Evolutionary conservation across 1,140 invertebrate genomes (phyloP), one percentile per base, ranked within the genome.

Genomic region (Drosophila virilis): DNA sequence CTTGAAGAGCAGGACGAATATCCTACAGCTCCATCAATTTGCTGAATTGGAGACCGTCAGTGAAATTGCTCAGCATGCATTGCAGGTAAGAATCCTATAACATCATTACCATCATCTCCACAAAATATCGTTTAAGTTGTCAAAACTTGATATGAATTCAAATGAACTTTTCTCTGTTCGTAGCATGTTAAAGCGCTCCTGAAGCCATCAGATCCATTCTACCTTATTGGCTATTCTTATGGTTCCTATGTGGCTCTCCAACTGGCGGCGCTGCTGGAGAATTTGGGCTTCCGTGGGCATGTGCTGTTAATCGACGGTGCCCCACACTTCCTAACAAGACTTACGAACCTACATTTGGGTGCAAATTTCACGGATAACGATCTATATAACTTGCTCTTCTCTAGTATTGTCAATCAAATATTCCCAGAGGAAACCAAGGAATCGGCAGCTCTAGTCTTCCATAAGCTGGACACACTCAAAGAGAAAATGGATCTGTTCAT

Each of bases 221-320:
- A 93, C 61, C 76, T 96, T 0, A 92, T 95, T 22, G 95, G 94
- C 6, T 95, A 96, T 91, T 96, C 95, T n/a, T 96, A 94, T 80
- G 95, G 95, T 42, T 91, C 93, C n/a, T 78, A 94, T 10, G 81
- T 95, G 7, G 93, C 93, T 2, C 59, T 96, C 6, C 93, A 95
- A 80, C 60, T 95, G 5, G 94, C 93, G 2, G 74, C 90, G 2
- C 68, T 93, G 37, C 84, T 96, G 32, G 95, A 96, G 92, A 92
- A 83, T 28, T 89, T 93, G 80, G 95, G 95, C 71, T 92, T 91
- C 48, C 86, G 76, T 28, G 95, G 94, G 1, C 92, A 92, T 50
- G 55, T 95, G 7, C 93, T 94, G 80, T 92, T 93, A 8, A 90
- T 95, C 6, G 95, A 95, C 85, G 94, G 94, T 13, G 91, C 94